A percentile compares a stretch with the other conserved stretches of the same genome.
Evolutionary conservation across 1,140 invertebrate genomes (phyloP).

Genomic region (Bombus terrestris): DNA sequence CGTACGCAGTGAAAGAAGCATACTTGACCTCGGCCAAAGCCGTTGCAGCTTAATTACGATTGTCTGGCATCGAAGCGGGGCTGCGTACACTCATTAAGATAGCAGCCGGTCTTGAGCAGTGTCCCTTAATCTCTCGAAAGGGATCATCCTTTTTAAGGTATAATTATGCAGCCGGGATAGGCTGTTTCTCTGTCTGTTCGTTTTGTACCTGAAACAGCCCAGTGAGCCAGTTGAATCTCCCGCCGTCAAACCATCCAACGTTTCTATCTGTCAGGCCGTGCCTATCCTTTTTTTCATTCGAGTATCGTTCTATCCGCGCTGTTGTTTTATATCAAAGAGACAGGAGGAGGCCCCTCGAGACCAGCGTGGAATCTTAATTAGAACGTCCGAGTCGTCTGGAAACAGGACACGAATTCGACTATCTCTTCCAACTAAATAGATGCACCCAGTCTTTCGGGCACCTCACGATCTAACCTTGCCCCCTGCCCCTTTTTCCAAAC

Average conservation of each 20-base stretch:
- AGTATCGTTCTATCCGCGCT: background rate
- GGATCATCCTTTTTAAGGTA: slow-evolving; percentile 68
- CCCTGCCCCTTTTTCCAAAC: background rate
- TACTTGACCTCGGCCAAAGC: slow-evolving; percentile 39
- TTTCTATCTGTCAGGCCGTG: slow-evolving; percentile 56
- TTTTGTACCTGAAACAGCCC: slow-evolving; percentile 37
- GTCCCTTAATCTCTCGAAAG: slow-evolving; percentile 67
- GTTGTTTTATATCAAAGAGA: slow-evolving; percentile 52
- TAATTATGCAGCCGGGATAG: slow-evolving; percentile 56
- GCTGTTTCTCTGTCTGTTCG: background rate
- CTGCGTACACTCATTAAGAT: slow-evolving; percentile 70
- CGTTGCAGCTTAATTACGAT: slow-evolving; percentile 48
- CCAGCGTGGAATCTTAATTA: slow-evolving; percentile 62
- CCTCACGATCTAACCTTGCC: background rate
- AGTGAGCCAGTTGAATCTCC: background rate
- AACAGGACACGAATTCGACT: background rate
- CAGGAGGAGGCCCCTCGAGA: background rate
- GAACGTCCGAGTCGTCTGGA: slow-evolving; percentile 39
- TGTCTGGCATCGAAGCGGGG: slow-evolving; percentile 36
- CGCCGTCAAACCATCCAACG: slow-evolving; percentile 55
- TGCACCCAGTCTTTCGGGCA: background rate
- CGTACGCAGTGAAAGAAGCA: background rate
- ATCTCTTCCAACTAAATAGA: slow-evolving; percentile 12
- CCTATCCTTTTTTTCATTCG: background rate
- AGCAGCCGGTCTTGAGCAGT: slow-evolving; percentile 60